Evolutionary conservation across 2,113 vertebrate genomes (phyloP).

Genomic region (Sebastes fasciatus): DNA sequence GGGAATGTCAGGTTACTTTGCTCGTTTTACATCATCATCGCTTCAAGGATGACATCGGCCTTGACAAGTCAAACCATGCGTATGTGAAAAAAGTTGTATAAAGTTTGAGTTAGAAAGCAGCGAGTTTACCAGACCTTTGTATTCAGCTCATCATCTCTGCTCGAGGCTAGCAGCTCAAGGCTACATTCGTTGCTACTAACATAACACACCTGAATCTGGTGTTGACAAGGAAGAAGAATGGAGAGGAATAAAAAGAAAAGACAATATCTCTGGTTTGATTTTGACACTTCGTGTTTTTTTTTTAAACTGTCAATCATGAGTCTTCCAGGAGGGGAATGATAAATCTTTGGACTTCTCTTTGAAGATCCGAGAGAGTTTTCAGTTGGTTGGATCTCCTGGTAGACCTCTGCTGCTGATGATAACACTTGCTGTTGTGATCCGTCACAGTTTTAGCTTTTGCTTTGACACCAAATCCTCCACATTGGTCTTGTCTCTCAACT

Average conservation of each 20-base stretch:
- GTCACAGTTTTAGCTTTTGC: neutral
- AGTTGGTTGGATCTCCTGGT: neutral
- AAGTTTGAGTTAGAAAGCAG: neutral
- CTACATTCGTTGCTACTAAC: neutral
- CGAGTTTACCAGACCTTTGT: neutral
- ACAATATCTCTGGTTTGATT: neutral
- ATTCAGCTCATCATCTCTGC: neutral
- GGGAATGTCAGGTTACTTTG: neutral
- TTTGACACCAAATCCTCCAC: no score
- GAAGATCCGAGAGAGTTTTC: neutral
- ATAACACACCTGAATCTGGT: neutral
- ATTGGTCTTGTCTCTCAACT: no score
- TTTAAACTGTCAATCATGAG: neutral
- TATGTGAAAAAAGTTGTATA: neutral
- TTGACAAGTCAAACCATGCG: neutral
- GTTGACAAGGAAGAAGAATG: neutral
- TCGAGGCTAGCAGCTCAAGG: neutral
- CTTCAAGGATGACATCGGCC: neutral
- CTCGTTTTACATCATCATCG: neutral
- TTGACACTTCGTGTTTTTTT: neutral
- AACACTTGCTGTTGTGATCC: neutral
- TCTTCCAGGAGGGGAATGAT: neutral
- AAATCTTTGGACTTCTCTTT: neutral
- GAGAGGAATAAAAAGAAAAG: neutral
- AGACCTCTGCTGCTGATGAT: neutral